phyloP scores from a whole-genome alignment of 1,140 invertebrate genomes.

The Drosophila setifemur region DNA sequence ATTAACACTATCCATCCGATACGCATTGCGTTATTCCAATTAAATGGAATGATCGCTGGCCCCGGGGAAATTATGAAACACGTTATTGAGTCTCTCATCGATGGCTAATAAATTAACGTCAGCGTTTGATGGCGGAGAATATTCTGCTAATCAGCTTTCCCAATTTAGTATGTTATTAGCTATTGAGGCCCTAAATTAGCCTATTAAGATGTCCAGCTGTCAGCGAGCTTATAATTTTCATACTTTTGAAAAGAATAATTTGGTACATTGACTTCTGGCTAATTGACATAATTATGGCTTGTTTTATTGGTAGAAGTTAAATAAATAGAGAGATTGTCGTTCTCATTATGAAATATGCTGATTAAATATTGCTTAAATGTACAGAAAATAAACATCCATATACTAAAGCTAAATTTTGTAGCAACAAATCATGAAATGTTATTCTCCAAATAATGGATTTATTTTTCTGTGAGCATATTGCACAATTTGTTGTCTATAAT shows the following conservation, averaged over 20 bases:
- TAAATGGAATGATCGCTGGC: constrained; percentile 1
- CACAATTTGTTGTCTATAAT: too few relatives aligned
- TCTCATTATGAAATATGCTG: too few relatives aligned
- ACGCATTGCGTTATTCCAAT: constrained; percentile 28
- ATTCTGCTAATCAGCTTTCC: not conserved
- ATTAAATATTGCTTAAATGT: too few relatives aligned
- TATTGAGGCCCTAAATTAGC: too few relatives aligned
- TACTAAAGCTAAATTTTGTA: too few relatives aligned
- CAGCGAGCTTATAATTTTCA: not conserved
- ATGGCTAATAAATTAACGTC: not conserved
- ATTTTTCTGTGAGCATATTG: too few relatives aligned
- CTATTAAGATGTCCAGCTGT: not conserved
- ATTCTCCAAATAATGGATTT: too few relatives aligned
- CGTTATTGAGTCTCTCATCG: not conserved
- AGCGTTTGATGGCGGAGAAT: not conserved
- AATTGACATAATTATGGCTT: not conserved
- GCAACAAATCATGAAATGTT: too few relatives aligned
- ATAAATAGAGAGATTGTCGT: too few relatives aligned
- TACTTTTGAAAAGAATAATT: not conserved
- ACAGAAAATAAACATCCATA: too few relatives aligned
- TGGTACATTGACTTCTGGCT: not conserved
- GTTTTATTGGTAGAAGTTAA: not conserved
- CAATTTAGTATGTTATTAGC: too few relatives aligned
- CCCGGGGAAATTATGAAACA: not conserved
- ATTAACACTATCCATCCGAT: constrained; percentile 29